Base-by-base conservation (phyloP, 2,888 invertebrate species). In the Deladenus siricidicola region DNA sequence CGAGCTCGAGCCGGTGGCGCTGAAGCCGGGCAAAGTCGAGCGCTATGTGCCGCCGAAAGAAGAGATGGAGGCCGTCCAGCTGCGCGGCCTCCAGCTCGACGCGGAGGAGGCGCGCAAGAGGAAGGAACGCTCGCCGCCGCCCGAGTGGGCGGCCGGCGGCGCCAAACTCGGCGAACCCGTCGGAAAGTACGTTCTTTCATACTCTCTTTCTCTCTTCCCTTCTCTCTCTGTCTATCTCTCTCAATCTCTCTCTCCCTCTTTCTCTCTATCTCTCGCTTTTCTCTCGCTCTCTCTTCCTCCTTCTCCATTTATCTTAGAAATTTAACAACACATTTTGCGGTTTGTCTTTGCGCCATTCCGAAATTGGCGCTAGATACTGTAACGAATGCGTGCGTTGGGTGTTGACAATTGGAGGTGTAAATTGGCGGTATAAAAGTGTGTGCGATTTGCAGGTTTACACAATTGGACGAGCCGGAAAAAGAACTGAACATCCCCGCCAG, bases 401-500 rank as follows among this genome's bases (percentile, higher is more conserved):
- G n/a, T n/a, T n/a, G n/a, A n/a, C n/a, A n/a, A n/a, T n/a, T n/a
- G n/a, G n/a, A n/a, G n/a, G n/a, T n/a, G n/a, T n/a, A n/a, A n/a
- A n/a, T n/a, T n/a, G n/a, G n/a, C n/a, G n/a, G n/a, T n/a, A n/a
- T n/a, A n/a, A n/a, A n/a, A n/a, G n/a, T n/a, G n/a, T n/a, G n/a
- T n/a, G n/a, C n/a, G n/a, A 23, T 6, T 53, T 58, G 30, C 39
- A 65, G 66, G 21, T 58, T 68, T 50, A 65, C 59, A 8, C 67
- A 62, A 24, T 54, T 72, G 34, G 69, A 74, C 17, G 70, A 74
- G 14, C 73, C 71, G 23, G 71, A 73, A 26, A 70, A 68, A 53
- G 78, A 78, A 55, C 58, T 72, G 24, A 70, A 70, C 39, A 68
- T 79, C 21, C 79, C 79, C 8, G 77, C 77, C 23, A 63, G 78